A percentile compares a stretch with the other conserved stretches of the same genome.
phyloP scores from a whole-genome alignment of 2,113 vertebrate species.

The mouse (Mus musculus) region DNA sequence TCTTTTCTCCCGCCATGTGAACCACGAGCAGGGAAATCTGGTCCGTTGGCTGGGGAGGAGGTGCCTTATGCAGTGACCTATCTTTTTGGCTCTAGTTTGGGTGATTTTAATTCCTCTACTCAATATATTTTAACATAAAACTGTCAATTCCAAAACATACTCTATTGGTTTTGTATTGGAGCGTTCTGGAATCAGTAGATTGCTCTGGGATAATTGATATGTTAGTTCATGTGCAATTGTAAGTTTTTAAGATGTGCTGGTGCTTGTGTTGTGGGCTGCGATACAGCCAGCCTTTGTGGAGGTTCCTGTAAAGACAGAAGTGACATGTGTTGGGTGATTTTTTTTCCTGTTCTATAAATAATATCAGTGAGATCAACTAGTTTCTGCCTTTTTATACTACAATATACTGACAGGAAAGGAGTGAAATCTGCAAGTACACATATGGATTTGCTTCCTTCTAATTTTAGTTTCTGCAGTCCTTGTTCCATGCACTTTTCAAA shows the following conservation, averaged over 20 bases:
- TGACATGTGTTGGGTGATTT: background rate
- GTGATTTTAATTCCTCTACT: background rate
- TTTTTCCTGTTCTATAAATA: too few species aligned
- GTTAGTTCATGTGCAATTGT: background rate
- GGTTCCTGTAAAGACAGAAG: background rate
- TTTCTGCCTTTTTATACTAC: background rate
- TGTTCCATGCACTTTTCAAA: background rate
- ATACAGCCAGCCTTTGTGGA: background rate
- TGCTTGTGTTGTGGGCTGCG: background rate
- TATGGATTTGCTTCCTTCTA: background rate
- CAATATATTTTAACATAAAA: background rate
- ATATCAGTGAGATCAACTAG: background rate
- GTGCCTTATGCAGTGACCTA: too few species aligned
- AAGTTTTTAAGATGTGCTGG: background rate
- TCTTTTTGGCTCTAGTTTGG: background rate
- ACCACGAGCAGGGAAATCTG: background rate
- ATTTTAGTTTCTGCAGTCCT: background rate
- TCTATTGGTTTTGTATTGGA: background rate
- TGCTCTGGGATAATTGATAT: background rate
- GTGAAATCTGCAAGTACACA: background rate
- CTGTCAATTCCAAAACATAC: background rate
- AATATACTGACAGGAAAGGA: background rate
- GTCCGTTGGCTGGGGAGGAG: too few species aligned
- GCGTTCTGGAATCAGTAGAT: background rate
- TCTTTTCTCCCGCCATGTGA: background rate